Evolutionary conservation across 2,888 invertebrate species (phyloP).

Genomic region (Drosophila suboccidentalis): DNA sequence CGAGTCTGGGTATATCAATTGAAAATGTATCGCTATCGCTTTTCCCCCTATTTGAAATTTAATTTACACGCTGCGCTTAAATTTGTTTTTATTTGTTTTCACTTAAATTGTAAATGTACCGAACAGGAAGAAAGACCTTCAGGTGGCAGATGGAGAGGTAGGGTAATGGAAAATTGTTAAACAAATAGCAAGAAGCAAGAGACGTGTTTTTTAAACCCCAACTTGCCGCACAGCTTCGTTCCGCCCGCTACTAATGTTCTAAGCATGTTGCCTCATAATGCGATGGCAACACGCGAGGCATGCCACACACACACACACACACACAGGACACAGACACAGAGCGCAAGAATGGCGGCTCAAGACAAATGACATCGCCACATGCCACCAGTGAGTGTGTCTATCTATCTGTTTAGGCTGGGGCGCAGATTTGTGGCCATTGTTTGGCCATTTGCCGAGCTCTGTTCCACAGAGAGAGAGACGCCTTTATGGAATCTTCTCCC

Average conservation of each 20-base stretch:
- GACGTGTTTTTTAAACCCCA: constrained; percentile 30
- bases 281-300: constrained; percentile 70
- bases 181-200: constrained; percentile 48
- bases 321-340: constrained; percentile 12
- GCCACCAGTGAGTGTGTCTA: constrained; percentile 13
- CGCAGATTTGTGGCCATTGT: constrained; percentile 57
- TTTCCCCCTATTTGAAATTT: constrained; percentile 37
- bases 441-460: constrained; percentile 49
- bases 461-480: constrained; percentile 26
- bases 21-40: constrained; percentile 60
- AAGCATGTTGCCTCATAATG: constrained; percentile 73
- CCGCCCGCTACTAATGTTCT: constrained; percentile 63
- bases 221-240: constrained; percentile 2
- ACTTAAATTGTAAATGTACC: constrained; percentile 66
- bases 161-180: constrained; percentile 56
- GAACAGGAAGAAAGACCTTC: not conserved
- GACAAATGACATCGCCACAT: constrained; percentile 74
- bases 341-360: constrained; percentile 32
- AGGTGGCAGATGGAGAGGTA: not conserved
- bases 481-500: constrained; percentile 31
- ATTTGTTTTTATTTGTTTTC: constrained; percentile 67
- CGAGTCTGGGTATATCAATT: constrained; percentile 57
- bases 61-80: constrained; percentile 64
- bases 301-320: constrained; percentile 19
- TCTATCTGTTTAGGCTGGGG: constrained; percentile 15